Evolutionary conservation across 2,113 vertebrate species (phyloP), one percentile per base, ranked within the genome.

Genomic region (Danionella cerebrum): DNA sequence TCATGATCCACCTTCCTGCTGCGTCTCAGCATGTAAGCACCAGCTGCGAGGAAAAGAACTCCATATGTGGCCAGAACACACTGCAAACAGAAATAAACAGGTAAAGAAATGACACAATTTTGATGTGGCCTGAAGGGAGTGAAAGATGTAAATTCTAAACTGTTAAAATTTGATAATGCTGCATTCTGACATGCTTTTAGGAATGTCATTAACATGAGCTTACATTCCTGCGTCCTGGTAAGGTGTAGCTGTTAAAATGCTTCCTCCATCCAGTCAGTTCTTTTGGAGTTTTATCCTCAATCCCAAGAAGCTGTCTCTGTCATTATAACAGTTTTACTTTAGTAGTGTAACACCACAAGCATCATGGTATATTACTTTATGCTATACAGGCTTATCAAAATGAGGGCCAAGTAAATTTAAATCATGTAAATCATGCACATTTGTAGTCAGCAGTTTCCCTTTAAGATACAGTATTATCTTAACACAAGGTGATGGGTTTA

Each of bases 231-330:
- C 81, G 66, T 0, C 85, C 82, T 38, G 71, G 71, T 59, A 75
- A 45, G 1, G 81, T 84, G 73, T 81, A 85, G 77, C 82, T 84
- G 48, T 85, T 87, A 10, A 86, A 85, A 66, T 83, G 69, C 45
- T 82, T 87, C 70, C 81, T 85, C 77, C 69, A 83, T 31, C 84
- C 81, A 3, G 60, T 86, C 53, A 86, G 75, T 7, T 84, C 53
- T 9, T 22, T 41, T 24, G 77, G 47, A 18, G 47, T 21, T 0
- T 84, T 78, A 0, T 67, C 44, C 18, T 86, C 44, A 1, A 81
- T 76, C 2, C 81, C 78, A 62, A 85, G 75, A 24, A 84, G 69
- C 74, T 84, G 83, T 38, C 13, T 84, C 85, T 86, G 75, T 16
- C 31, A 71, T 3, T 35, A 16, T 39, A 11, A 47, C 13, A 72